These are phyloP conservation scores for Saimiri boliviensis DNA, from an alignment of 2,113 vertebrate genomes.

Conservation along the genomic window DNA sequence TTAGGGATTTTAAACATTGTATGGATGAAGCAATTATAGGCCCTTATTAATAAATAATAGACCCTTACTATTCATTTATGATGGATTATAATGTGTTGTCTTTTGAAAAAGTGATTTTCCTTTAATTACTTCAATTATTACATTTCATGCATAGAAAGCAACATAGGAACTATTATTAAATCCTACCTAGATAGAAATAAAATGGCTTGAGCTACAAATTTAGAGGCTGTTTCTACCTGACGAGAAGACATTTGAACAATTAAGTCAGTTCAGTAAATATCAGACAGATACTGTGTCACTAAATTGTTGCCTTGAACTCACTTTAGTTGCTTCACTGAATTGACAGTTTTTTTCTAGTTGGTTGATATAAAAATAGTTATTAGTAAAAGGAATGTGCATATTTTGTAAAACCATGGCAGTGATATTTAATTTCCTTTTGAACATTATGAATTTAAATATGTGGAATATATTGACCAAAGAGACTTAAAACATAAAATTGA, in stretches of 20 bases:
- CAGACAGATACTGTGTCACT: background rate
- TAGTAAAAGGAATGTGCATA: background rate
- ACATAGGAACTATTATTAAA: background rate
- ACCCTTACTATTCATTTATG: background rate
- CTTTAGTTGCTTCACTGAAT: background rate
- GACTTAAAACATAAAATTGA: background rate
- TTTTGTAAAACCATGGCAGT: background rate
- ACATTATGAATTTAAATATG: background rate
- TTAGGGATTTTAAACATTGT: background rate
- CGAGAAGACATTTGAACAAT: background rate
- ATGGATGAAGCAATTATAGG: slow-evolving; percentile 19
- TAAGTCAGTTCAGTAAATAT: slow-evolving; percentile 11
- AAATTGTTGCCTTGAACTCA: background rate
- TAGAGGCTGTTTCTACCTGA: background rate
- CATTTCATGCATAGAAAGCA: background rate
- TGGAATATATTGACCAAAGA: background rate
- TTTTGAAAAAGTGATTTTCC: background rate
- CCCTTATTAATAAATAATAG: background rate
- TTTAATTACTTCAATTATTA: slow-evolving; percentile 28
- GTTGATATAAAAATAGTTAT: background rate
- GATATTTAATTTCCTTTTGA: slow-evolving; percentile 24
- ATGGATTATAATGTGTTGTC: background rate
- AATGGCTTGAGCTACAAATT: background rate
- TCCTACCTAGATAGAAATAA: background rate
- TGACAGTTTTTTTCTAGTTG: background rate